These are phyloP conservation scores for Subanguina moxae DNA, from an alignment of 1,140 invertebrate genomes.

Conservation along the genomic window DNA sequence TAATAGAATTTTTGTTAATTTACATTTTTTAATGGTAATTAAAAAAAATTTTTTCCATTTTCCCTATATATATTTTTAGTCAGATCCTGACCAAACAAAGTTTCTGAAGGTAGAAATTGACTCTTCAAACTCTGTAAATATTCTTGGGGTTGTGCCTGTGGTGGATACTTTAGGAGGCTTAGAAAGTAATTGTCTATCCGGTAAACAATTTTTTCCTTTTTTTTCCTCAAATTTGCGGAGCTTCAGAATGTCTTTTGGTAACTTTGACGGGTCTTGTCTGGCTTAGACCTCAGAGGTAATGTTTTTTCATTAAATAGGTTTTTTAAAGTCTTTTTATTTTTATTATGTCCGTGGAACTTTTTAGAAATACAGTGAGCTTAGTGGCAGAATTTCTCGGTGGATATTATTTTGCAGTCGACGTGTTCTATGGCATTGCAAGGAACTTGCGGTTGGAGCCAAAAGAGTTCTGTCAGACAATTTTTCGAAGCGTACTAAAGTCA, in stretches of 20 bases:
- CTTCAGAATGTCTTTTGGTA: constrained; percentile 17
- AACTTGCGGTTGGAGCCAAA: constrained; percentile 11
- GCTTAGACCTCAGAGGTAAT: constrained; percentile 20
- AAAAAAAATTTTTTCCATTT: not conserved
- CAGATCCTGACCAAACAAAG: not conserved
- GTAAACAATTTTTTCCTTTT: too few relatives aligned
- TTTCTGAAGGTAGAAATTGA: constrained; percentile 1
- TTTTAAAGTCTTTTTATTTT: too few relatives aligned
- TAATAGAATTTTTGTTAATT: not conserved
- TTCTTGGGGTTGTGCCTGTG: constrained; percentile 23
- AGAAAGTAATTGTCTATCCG: not conserved
- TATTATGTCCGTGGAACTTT: too few relatives aligned
- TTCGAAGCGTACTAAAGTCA: constrained; percentile 14
- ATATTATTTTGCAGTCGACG: constrained; percentile 4
- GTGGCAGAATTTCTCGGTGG: constrained; percentile 4
- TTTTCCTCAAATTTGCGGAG: too few relatives aligned
- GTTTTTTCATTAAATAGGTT: not conserved
- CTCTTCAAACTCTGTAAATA: not conserved
- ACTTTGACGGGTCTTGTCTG: constrained; percentile 17
- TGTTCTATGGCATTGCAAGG: constrained; percentile 8
- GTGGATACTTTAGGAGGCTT: constrained; percentile 4
- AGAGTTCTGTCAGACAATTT: constrained; percentile 11
- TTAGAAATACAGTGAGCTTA: constrained; percentile 17
- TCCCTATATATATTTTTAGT: constrained; percentile 4
- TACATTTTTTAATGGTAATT: not conserved